Evolutionary conservation across 2,797 vertebrate species (phyloP).

Genomic region (Darevskia mixta): DNA sequence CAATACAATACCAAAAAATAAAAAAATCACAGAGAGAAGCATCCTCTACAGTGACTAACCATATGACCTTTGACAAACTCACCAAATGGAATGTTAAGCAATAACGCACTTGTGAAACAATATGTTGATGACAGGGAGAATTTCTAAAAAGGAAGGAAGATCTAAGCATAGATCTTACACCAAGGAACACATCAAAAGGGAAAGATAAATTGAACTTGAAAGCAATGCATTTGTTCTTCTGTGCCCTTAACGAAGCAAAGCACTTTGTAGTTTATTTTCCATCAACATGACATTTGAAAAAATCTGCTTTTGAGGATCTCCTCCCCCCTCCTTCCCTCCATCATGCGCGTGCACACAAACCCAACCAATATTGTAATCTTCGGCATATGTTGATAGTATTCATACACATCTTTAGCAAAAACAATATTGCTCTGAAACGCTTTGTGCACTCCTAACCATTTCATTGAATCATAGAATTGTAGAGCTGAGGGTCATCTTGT

Average conservation of each 20-base stretch:
- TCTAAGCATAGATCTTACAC: not conserved
- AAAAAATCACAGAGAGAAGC: not conserved
- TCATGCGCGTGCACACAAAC: not conserved
- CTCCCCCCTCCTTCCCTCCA: not conserved
- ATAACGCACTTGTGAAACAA: not conserved
- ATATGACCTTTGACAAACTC: not conserved
- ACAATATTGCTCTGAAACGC: not conserved
- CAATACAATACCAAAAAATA: too few relatives aligned
- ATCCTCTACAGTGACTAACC: not conserved
- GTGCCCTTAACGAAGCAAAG: slow-evolving; percentile 5
- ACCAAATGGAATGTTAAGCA: not conserved
- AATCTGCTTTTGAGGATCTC: not conserved
- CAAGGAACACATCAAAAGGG: slow-evolving; percentile 10
- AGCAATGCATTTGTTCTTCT: slow-evolving; percentile 22
- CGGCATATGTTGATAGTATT: not conserved
- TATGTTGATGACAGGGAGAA: too few relatives aligned
- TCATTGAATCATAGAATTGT: too few relatives aligned
- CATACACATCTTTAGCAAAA: not conserved
- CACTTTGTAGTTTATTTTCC: not conserved
- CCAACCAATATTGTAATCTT: not conserved
- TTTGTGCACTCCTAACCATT: too few relatives aligned
- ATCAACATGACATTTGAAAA: not conserved
- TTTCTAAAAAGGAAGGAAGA: not conserved
- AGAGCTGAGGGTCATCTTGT: too few relatives aligned
- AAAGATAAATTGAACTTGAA: slow-evolving; percentile 26